A percentile compares a stretch with the other conserved stretches of the same genome.
Evolutionary conservation across 2,113 vertebrate species (phyloP).

Genomic region (Connochaetes taurinus): DNA sequence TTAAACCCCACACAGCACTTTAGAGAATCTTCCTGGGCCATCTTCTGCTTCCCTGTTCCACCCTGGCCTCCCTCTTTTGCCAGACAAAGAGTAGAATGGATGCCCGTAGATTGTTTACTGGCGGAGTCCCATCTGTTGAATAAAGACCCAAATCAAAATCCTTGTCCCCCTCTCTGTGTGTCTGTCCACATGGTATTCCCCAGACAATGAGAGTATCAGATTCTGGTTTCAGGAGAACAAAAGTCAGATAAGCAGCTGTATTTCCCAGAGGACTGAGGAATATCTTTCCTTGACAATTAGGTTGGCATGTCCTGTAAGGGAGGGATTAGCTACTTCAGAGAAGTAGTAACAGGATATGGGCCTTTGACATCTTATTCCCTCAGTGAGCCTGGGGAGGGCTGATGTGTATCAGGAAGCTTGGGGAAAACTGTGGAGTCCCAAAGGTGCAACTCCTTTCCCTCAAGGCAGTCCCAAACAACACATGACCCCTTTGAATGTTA

Average conservation of each 20-base stretch:
- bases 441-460: background rate
- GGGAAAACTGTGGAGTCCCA: background rate
- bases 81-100: background rate
- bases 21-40: background rate
- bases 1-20: background rate
- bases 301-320: background rate
- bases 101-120: background rate
- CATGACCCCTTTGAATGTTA: background rate
- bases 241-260: constrained; percentile 66
- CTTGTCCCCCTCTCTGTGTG: background rate
- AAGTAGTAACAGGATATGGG: constrained; percentile 66
- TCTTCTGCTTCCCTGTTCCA: background rate
- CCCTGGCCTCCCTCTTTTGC: background rate
- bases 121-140: background rate
- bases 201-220: background rate
- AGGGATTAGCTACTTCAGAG: background rate
- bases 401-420: background rate
- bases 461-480: background rate
- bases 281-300: constrained; percentile 35
- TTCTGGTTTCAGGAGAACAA: constrained; percentile 54
- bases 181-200: background rate
- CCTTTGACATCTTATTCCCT: constrained; percentile 53
- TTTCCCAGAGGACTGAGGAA: background rate
- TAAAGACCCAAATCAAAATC: background rate
- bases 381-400: background rate